A percentile compares a stretch with the other conserved stretches of the same genome.
Conservation (phyloP, 1,140 invertebrate species). For the Bombus sylvicola region DNA sequence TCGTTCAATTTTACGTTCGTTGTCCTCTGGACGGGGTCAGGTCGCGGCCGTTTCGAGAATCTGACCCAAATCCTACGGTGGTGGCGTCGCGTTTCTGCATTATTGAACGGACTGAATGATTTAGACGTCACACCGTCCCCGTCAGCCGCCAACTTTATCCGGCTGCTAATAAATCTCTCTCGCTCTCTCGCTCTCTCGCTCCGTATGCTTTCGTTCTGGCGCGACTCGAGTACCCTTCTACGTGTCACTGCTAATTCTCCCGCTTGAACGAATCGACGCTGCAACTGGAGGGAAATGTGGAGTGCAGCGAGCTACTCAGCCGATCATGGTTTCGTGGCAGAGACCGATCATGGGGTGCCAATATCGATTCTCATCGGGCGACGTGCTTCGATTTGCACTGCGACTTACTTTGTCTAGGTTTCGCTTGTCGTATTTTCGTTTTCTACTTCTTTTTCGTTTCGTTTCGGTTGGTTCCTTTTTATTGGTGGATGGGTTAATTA, state of each 20-base stretch:
- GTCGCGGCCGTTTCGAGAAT: slow-evolving; percentile 59
- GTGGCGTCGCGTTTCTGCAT: slow-evolving; percentile 58
- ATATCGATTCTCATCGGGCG: slow-evolving; percentile 8
- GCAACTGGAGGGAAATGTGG: slow-evolving; percentile 38
- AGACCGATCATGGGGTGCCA: slow-evolving; percentile 1
- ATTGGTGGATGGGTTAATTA: no score
- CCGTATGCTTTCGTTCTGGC: slow-evolving; percentile 31
- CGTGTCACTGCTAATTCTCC: slow-evolving; percentile 62
- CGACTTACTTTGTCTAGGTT: neutral
- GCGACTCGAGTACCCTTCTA: slow-evolving; percentile 49
- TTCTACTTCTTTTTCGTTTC: neutral
- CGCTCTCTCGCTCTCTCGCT: slow-evolving; percentile 23
- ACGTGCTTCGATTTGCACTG: neutral
- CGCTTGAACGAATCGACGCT: slow-evolving; percentile 56
- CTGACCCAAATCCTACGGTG: slow-evolving; percentile 60
- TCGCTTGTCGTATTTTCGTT: neutral
- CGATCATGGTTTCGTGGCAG: slow-evolving; percentile 19
- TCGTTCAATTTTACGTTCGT: slow-evolving; percentile 21
- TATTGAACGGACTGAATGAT: slow-evolving; percentile 65
- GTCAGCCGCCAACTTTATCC: slow-evolving; percentile 48
- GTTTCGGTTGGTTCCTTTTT: no score
- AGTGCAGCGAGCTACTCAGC: slow-evolving; percentile 27
- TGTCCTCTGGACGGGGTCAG: slow-evolving; percentile 43
- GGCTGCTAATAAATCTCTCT: slow-evolving; percentile 56
- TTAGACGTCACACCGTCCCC: slow-evolving; percentile 55